Evolutionary conservation across 2,888 invertebrate genomes (phyloP), one percentile per base, ranked within the genome.

Genomic region (Autographa pulchrina): DNA sequence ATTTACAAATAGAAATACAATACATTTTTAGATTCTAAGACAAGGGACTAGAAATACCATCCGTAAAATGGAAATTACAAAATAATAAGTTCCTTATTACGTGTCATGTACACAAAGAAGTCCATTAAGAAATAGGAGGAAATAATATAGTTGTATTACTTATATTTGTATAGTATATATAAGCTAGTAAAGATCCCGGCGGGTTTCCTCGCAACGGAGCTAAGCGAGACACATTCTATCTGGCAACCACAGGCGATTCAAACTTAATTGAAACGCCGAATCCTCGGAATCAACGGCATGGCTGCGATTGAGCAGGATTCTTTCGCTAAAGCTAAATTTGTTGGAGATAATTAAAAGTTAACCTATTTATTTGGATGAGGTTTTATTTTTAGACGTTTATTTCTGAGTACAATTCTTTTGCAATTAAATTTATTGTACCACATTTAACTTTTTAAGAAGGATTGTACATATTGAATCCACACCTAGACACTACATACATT

Each of bases 251-350:
- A 68, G 65, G 35, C 78, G 65, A 68, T 78, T 80, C 72, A 72
- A 77, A 86, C 77, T 88, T 89, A 89, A 90, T 89, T 89, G 88
- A 88, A 90, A 87, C 80, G 76, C 83, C 81, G 80, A 86, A 86
- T 85, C 82, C 85, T 72, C 65, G 70, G 81, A 80, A 84, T 82
- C 82, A 67, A 62, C 61, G 62, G 70, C 32, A 43, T 54, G 48
- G 43, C 70, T 20, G 18, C 60, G n/a, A 75, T 71, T 66, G 48
- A 56, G 48, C 31, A 14, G 65, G 32, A 74, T 70, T 70, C 78
- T 77, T 72, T 62, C 48, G 16, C 31, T 41, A 38, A 14, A 73
- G 62, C 65, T 67, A 68, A 62, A 74, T 80, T 71, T 62, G 63
- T 18, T 41, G 63, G n/a, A n/a, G 62, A 59, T 70, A 65, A 65